phyloP scores from a whole-genome alignment of 2,888 invertebrate species.

The Toxonevra muliebris region DNA sequence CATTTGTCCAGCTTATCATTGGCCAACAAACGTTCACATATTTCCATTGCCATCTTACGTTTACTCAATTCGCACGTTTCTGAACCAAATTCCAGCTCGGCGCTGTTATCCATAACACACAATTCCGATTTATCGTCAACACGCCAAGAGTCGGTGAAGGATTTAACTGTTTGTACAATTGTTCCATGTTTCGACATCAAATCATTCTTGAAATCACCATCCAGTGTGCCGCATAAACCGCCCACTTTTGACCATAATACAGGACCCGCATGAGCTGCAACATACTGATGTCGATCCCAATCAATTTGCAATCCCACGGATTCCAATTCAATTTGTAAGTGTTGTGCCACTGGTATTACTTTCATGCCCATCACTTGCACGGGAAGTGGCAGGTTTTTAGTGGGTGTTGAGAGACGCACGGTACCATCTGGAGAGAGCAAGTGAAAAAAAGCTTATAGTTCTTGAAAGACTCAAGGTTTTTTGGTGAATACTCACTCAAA shows the following conservation, averaged over 20 bases:
- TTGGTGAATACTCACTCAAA: slow-evolving; percentile 60
- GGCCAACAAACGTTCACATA: slow-evolving; percentile 72
- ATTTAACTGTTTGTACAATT: slow-evolving; percentile 61
- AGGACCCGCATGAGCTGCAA: slow-evolving; percentile 74
- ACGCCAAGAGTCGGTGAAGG: slow-evolving; percentile 64
- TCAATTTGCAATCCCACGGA: slow-evolving; percentile 74
- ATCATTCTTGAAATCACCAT: slow-evolving; percentile 77
- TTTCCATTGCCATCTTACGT: slow-evolving; percentile 66
- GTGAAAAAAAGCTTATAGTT: not conserved
- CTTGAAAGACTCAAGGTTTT: not conserved
- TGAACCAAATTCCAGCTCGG: slow-evolving; percentile 54
- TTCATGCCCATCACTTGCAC: slow-evolving; percentile 77
- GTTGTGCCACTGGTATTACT: slow-evolving; percentile 76
- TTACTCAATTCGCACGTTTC: slow-evolving; percentile 53
- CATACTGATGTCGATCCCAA: slow-evolving; percentile 79
- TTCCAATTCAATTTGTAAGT: slow-evolving; percentile 75
- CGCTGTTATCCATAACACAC: slow-evolving; percentile 57
- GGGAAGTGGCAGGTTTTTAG: slow-evolving; percentile 74
- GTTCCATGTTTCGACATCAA: slow-evolving; percentile 71
- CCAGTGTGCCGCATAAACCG: slow-evolving; percentile 83
- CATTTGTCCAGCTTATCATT: slow-evolving; percentile 75
- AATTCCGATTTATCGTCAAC: slow-evolving; percentile 54
- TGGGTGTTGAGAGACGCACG: slow-evolving; percentile 68
- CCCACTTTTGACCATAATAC: slow-evolving; percentile 80
- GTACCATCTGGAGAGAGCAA: slow-evolving; percentile 66